Evolutionary conservation across 2,888 invertebrate genomes (phyloP).

Genomic region (Diaphora mendica): DNA sequence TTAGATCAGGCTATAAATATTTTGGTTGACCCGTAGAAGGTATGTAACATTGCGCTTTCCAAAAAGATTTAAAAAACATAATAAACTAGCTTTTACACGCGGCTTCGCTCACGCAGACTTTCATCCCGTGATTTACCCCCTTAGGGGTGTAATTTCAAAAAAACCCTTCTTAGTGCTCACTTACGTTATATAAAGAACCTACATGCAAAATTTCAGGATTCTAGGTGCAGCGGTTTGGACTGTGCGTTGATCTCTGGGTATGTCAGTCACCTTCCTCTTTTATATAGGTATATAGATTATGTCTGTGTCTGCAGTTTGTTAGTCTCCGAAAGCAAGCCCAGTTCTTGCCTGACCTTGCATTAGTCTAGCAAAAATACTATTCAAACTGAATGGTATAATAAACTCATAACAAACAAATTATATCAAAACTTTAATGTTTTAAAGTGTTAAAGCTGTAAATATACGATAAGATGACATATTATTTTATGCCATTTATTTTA

Average conservation of each 20-base stretch:
- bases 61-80: not conserved
- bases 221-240: too few species aligned
- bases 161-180: too few species aligned
- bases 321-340: not conserved
- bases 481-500: slow-evolving; percentile 4
- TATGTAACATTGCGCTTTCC: not conserved
- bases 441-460: not conserved
- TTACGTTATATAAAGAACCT: too few species aligned
- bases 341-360: not conserved
- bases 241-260: too few species aligned
- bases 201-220: too few species aligned
- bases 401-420: not conserved
- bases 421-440: not conserved
- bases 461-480: not conserved
- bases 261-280: too few species aligned
- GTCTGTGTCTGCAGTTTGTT: not conserved
- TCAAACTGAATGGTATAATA: not conserved
- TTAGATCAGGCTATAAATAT: not conserved
- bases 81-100: too few species aligned
- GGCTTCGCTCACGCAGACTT: too few species aligned
- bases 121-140: too few species aligned
- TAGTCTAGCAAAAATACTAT: not conserved
- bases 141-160: too few species aligned
- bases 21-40: not conserved
- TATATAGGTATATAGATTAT: too few species aligned